Percentiles rank a stretch among this genome's conserved stretches.
phyloP scores from a whole-genome alignment of 2,113 vertebrate genomes.

The Drymodes brunneopygia region DNA sequence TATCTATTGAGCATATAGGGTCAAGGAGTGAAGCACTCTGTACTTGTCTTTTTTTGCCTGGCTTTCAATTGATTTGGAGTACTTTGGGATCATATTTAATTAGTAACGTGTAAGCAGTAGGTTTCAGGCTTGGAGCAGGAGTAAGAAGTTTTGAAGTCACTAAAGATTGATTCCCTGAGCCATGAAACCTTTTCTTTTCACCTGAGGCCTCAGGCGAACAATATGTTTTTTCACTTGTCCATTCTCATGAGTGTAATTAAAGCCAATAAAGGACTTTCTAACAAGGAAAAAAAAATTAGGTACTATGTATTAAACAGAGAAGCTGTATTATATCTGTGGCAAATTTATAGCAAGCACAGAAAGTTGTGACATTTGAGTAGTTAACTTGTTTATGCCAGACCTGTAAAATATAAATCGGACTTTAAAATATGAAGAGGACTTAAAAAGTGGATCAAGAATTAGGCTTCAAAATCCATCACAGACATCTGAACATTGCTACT shows the following conservation, averaged over 20 bases:
- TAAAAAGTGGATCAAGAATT: not conserved
- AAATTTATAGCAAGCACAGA: not conserved
- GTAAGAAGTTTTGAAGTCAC: not conserved
- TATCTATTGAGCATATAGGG: not conserved
- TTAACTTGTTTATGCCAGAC: not conserved
- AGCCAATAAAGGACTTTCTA: not conserved
- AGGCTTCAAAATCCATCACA: not conserved
- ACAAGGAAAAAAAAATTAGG: not conserved
- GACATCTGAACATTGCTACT: not conserved
- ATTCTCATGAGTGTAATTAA: not conserved
- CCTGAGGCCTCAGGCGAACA: not conserved
- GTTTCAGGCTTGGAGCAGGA: not conserved
- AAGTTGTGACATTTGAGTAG: not conserved
- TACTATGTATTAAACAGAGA: not conserved
- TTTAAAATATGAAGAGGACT: not conserved
- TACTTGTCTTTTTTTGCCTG: not conserved
- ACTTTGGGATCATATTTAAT: not conserved
- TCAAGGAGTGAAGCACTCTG: not conserved
- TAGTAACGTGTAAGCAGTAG: not conserved
- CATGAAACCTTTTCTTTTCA: not conserved
- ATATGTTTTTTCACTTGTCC: not conserved
- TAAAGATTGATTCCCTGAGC: not conserved
- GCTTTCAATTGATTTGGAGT: not conserved
- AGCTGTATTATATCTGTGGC: not conserved
- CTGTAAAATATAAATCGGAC: not conserved